Evolutionary conservation across 2,797 vertebrate species (phyloP), one percentile per base, ranked within the genome.

Genomic region (Bradypodion ventrale): DNA sequence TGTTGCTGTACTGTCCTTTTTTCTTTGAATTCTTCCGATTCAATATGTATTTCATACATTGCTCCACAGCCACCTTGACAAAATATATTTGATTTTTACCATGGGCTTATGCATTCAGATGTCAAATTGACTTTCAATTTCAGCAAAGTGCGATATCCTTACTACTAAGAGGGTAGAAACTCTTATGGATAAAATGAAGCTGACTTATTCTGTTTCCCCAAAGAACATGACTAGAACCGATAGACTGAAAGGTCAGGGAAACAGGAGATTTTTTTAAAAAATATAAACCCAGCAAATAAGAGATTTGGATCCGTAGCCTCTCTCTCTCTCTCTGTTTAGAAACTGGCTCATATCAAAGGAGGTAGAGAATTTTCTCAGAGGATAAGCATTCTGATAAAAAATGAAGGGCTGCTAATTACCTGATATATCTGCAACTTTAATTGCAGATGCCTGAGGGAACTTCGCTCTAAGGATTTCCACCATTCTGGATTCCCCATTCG

Each of bases 41-140:
- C 98, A 16, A 99, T 96, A 77, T 98, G 97, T 75, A 99, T 96
- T 89, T 99, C 98, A 87, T 99, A 99, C 98, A 99, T 99, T 12
- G 98, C 97, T 0, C 98, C 98, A 44, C 98, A 99, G 82, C 98
- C 98, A 44, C 98, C 98, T 99, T 82, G 74, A 69, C 87, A 93
- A 79, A 59, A 82, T 5, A 37, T 32, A 59, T 16, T 52, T 49
- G 5, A 49, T 56, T 84, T n/a, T 75, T 68, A 75, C 65, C 78
- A 76, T 27, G 25, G 15, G 19, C 1, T 75, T n/a, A 23, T 37
- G 29, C 32, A 65, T 70, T 42, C 59, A 32, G 35, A 35, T 25
- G 70, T 21, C 42, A 59, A 42, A 49, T 12, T 12, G 46, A 56
- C 5, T 56, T 56, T 56, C 52, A 19, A 5, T 56, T 56, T 56